Conservation (phyloP, 2,797 vertebrate species). For the Phylloscopus collybita region DNA sequence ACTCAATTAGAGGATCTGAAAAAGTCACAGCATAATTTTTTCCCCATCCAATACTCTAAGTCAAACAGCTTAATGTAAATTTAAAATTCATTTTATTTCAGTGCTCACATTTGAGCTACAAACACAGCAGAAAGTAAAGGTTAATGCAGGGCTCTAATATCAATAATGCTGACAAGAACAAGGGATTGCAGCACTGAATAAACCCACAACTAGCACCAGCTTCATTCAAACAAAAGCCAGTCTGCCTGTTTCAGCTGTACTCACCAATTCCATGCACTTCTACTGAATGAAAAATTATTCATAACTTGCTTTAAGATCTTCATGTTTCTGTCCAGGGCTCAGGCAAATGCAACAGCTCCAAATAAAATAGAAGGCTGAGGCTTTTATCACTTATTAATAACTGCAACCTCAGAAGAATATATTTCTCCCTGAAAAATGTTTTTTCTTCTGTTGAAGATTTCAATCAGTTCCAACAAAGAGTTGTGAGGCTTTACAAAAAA, state of each 20-base stretch:
- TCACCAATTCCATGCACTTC: slow-evolving; percentile 80
- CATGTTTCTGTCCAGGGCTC: slow-evolving; percentile 74
- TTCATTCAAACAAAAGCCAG: background rate
- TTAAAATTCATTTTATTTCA: background rate
- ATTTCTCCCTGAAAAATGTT: background rate
- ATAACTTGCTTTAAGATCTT: slow-evolving; percentile 75
- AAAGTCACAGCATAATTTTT: background rate
- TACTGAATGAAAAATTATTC: slow-evolving; percentile 40
- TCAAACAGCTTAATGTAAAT: background rate
- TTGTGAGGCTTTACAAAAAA: background rate
- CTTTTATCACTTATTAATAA: background rate
- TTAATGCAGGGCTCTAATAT: background rate
- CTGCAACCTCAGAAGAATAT: background rate
- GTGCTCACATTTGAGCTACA: background rate
- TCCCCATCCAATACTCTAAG: background rate
- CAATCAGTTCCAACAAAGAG: background rate
- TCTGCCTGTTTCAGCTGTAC: background rate
- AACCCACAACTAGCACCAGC: background rate
- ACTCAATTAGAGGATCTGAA: background rate
- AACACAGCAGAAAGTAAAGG: background rate
- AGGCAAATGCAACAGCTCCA: background rate
- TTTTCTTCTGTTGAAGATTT: background rate
- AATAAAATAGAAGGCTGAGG: background rate
- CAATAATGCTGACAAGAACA: background rate
- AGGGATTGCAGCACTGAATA: background rate